These are phyloP conservation scores for Volucella zonaria DNA, from an alignment of 2,888 invertebrate genomes.

Conservation along the genomic window DNA sequence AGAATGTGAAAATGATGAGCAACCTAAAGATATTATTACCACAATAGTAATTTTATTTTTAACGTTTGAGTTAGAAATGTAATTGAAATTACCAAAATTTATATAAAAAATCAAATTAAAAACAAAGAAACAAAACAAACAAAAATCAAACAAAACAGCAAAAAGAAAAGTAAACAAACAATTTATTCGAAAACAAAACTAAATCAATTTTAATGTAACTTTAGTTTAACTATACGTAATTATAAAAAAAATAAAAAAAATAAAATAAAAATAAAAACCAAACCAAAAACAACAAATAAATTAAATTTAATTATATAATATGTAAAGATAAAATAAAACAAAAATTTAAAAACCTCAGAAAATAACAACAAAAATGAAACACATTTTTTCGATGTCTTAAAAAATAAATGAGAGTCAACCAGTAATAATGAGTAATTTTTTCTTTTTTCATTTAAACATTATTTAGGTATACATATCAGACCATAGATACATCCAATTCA, in stretches of 20 bases:
- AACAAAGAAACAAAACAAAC: conserved; percentile 13
- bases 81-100: conserved; percentile 27
- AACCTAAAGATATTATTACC: conserved; percentile 31
- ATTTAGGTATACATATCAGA: not conserved
- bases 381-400: conserved; percentile 70
- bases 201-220: conserved; percentile 56
- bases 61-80: conserved; percentile 30
- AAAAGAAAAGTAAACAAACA: conserved; percentile 21
- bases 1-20: conserved; percentile 52
- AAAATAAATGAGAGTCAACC: conserved; percentile 63
- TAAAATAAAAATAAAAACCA: conserved; percentile 11
- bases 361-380: conserved; percentile 57
- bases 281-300: conserved; percentile 44
- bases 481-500: no score
- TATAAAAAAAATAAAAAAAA: conserved; percentile 42
- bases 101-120: conserved; percentile 16
- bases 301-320: conserved; percentile 70
- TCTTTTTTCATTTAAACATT: not conserved
- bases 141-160: conserved; percentile 39
- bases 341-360: conserved; percentile 41
- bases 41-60: conserved; percentile 21
- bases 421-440: conserved; percentile 34
- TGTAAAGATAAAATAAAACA: conserved; percentile 65
- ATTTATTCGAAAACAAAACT: conserved; percentile 29
- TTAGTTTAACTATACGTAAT: conserved; percentile 70